Base-by-base conservation (phyloP, 2,113 vertebrate species). In the Aegypius monachus region DNA sequence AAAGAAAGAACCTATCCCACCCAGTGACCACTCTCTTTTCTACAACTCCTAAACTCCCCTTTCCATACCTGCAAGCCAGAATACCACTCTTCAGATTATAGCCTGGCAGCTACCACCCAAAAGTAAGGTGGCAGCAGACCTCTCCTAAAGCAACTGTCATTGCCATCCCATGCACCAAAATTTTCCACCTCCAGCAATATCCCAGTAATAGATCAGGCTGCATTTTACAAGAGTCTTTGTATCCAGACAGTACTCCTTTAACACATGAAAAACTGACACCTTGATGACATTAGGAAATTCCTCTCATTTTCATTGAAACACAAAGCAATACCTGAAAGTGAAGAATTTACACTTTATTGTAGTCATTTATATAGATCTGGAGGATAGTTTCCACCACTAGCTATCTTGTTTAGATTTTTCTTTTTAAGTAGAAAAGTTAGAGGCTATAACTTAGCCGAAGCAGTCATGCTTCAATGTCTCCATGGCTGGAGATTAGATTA, bases 311-410 rank as follows among this genome's bases (percentile, higher is more conserved):
- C 36, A 36, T 53, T 65, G 14, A 85, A 74, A 56, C 40, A 92
- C 10, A 71, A 9, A 11, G 16, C 42, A 91, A 45, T 42, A 93
- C 34, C 31, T 50, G 34, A 40, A 93, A 66, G 52, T 80, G 78
- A 81, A 83, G 86, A 83, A 90, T 63, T 98, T 95, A 95, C 58
- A 97, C 93, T 98, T 98, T 98, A 98, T 98, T 98, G 45, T 90
- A 94, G 16, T 98, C 93, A 93, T 96, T 95, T 96, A 97, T 89
- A 89, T 19, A 96, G 95, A 95, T 62, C 72, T 93, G 92, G 90
- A 93, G 47, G 71, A 87, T 31, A 63, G 34, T 62, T 75, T 82
- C 87, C 73, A 91, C n/a, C 62, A 96, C 74, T 97, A 91, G 72
- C 75, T 81, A 92, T 90, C 75, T 95, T 97, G 85, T 78, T 96